Percentiles rank a stretch among this genome's conserved stretches.
Conservation (phyloP, 2,113 vertebrate species). For the Corythaeola cristata region DNA sequence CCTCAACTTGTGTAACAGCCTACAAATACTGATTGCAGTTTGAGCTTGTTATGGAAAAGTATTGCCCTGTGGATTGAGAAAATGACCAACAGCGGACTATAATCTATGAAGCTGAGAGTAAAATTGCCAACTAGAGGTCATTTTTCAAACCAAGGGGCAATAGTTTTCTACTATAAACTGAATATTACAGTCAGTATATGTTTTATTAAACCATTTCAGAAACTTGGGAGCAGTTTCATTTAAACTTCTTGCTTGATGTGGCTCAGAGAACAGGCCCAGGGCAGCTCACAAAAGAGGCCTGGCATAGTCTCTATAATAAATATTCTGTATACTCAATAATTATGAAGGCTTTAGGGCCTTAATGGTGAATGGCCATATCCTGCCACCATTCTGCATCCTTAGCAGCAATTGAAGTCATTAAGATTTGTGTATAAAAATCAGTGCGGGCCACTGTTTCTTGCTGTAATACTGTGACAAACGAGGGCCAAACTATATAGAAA, state of each 20-base stretch:
- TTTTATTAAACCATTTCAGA: constrained; percentile 85
- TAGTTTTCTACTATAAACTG: constrained; percentile 83
- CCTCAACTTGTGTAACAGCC: constrained; percentile 55
- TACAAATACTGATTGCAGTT: constrained; percentile 62
- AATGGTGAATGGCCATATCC: constrained; percentile 25
- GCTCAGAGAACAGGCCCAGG: constrained; percentile 71
- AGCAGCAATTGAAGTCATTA: constrained; percentile 1
- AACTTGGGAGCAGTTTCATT: constrained; percentile 82
- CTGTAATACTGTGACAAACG: not conserved
- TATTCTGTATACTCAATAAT: constrained; percentile 51
- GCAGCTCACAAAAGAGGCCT: constrained; percentile 65
- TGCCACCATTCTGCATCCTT: constrained; percentile 14
- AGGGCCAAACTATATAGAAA: not conserved
- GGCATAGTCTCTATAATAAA: constrained; percentile 64
- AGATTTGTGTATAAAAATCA: constrained; percentile 30
- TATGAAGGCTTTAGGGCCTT: constrained; percentile 43
- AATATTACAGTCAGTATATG: constrained; percentile 81
- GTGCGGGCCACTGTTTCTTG: not conserved
- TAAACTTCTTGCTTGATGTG: constrained; percentile 78
- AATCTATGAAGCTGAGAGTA: constrained; percentile 82
- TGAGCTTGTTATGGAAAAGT: constrained; percentile 82
- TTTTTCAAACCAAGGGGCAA: constrained; percentile 83
- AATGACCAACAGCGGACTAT: constrained; percentile 78
- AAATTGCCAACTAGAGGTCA: constrained; percentile 82
- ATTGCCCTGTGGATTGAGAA: constrained; percentile 78